These are phyloP conservation scores for Panurus biarmicus DNA, from an alignment of 2,113 vertebrate species.

Conservation along the genomic window DNA sequence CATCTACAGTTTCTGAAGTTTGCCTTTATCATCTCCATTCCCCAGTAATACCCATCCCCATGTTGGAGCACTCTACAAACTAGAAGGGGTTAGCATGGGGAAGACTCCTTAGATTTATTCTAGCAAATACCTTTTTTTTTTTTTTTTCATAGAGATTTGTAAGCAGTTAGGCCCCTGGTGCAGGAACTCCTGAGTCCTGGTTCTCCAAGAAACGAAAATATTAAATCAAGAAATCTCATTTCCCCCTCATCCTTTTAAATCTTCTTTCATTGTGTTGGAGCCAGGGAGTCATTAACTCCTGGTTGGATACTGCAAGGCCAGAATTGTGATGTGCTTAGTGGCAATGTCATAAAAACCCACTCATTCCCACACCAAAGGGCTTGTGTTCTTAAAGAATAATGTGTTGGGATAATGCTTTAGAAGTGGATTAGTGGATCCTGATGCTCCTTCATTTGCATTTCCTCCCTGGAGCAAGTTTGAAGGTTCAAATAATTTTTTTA, in stretches of 20 bases:
- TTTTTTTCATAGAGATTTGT: not conserved
- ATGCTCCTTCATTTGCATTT: not conserved
- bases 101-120: not conserved
- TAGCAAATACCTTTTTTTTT: not conserved
- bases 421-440: not conserved
- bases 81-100: not conserved
- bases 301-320: not conserved
- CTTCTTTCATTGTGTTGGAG: not conserved
- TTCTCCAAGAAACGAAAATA: slow-evolving; percentile 16
- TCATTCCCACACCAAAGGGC: not conserved
- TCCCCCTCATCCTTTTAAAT: not conserved
- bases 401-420: not conserved
- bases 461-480: not conserved
- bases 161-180: not conserved
- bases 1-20: not conserved
- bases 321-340: not conserved
- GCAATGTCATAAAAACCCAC: not conserved
- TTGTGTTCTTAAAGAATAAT: not conserved
- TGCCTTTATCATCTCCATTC: not conserved
- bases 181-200: not conserved
- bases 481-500: not conserved
- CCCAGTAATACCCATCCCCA: not conserved
- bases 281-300: not conserved
- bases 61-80: not conserved
- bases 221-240: not conserved